Evolutionary conservation across 2,888 invertebrate species (phyloP).

Genomic region (Drosophila bunnanda): DNA sequence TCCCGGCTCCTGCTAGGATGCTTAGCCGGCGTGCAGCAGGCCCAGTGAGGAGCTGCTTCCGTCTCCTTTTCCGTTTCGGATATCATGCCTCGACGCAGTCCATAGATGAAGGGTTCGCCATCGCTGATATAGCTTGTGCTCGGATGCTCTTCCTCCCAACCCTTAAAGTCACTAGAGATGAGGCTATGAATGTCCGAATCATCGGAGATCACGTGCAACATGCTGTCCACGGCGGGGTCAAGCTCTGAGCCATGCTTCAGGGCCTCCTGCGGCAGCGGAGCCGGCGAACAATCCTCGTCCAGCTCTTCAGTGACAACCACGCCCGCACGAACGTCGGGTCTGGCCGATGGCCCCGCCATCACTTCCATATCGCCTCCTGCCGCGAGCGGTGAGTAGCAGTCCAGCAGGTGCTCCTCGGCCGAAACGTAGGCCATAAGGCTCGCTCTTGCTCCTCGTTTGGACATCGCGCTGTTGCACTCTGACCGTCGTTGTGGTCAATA

Average conservation of each 20-base stretch:
- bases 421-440: conserved; percentile 54
- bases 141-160: conserved; percentile 41
- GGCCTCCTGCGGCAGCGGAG: background rate
- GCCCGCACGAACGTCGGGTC: background rate
- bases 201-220: conserved; percentile 60
- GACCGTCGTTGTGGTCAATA: conserved; percentile 12
- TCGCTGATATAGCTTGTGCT: background rate
- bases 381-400: conserved; percentile 56
- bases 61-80: background rate
- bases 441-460: conserved; percentile 24
- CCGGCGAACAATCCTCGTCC: background rate
- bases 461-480: conserved; percentile 21
- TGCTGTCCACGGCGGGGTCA: conserved; percentile 63
- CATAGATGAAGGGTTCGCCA: conserved; percentile 30
- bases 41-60: conserved; percentile 9
- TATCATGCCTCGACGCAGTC: conserved; percentile 22
- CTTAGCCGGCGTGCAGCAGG: conserved; percentile 24
- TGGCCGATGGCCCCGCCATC: background rate
- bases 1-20: conserved; percentile 19
- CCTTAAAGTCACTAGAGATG: conserved; percentile 55
- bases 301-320: conserved; percentile 5
- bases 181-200: conserved; percentile 63
- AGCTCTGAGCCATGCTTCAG: conserved; percentile 5
- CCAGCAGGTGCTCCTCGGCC: conserved; percentile 63
- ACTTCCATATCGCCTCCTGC: conserved; percentile 1